These are phyloP conservation scores for Bubo blakistoni DNA, from an alignment of 2,113 vertebrate species.

Conservation along the genomic window DNA sequence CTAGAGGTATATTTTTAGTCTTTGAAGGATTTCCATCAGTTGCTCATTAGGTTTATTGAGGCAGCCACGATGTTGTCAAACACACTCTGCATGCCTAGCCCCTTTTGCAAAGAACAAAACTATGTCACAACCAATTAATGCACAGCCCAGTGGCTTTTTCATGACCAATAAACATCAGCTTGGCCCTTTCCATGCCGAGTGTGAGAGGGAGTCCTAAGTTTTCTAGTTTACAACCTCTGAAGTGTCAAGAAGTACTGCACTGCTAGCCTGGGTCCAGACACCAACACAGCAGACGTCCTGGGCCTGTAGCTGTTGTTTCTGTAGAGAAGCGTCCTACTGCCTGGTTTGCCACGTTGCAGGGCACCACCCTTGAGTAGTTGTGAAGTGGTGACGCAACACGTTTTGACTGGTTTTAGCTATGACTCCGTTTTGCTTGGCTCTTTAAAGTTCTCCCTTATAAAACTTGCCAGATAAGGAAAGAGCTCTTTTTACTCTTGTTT, in stretches of 20 bases:
- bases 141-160: neutral
- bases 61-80: neutral
- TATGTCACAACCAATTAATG: neutral
- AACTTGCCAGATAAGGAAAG: neutral
- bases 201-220: rapidly evolving
- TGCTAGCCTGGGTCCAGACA: neutral
- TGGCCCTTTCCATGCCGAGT: neutral
- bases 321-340: neutral
- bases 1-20: neutral
- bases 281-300: neutral
- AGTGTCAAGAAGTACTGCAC: neutral
- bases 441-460: neutral
- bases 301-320: neutral
- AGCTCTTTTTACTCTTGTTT: conserved; percentile 4
- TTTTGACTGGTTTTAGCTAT: neutral
- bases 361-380: neutral
- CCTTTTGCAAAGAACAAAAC: neutral
- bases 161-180: neutral
- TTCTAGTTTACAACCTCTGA: neutral
- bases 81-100: neutral
- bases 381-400: neutral
- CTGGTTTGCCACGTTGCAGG: neutral
- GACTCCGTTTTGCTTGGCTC: neutral
- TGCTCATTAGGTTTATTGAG: neutral
- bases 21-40: neutral